These are phyloP conservation scores for Matsumurasca onukii DNA, from an alignment of 1,140 invertebrate genomes.

Conservation along the genomic window DNA sequence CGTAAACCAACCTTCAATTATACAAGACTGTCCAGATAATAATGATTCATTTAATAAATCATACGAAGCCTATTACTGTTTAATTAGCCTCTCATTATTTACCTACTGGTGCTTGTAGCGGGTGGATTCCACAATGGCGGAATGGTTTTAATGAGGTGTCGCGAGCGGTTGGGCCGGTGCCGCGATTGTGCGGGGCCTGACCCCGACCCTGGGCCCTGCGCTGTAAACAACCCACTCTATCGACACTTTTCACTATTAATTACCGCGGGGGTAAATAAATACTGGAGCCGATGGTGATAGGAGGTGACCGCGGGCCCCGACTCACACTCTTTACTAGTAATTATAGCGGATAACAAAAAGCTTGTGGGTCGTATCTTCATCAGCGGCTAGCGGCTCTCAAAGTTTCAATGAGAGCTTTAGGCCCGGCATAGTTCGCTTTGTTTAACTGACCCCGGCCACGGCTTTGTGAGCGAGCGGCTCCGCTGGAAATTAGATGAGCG, in stretches of 20 bases:
- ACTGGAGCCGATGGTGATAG: background rate
- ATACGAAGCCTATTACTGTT: too few species aligned
- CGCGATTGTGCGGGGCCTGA: too few species aligned
- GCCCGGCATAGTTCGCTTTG: background rate
- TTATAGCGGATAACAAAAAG: background rate
- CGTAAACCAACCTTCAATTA: too few species aligned
- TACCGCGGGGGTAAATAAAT: background rate
- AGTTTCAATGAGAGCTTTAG: background rate
- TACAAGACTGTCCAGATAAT: too few species aligned
- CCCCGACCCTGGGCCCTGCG: background rate
- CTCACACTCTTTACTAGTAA: too few species aligned
- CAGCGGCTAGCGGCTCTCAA: background rate
- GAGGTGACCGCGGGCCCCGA: background rate
- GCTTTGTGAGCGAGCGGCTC: background rate
- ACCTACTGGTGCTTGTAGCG: too few species aligned
- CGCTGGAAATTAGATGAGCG: background rate
- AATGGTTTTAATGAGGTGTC: background rate
- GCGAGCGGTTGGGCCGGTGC: too few species aligned
- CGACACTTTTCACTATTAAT: background rate
- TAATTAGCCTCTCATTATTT: too few species aligned
- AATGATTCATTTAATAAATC: too few species aligned
- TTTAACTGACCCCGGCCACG: background rate
- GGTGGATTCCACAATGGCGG: background rate
- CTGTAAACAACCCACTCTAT: background rate
- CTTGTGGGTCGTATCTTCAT: background rate